Evolutionary conservation across 1,140 invertebrate species (phyloP), one percentile per base, ranked within the genome.

Genomic region (Halesus radiatus): DNA sequence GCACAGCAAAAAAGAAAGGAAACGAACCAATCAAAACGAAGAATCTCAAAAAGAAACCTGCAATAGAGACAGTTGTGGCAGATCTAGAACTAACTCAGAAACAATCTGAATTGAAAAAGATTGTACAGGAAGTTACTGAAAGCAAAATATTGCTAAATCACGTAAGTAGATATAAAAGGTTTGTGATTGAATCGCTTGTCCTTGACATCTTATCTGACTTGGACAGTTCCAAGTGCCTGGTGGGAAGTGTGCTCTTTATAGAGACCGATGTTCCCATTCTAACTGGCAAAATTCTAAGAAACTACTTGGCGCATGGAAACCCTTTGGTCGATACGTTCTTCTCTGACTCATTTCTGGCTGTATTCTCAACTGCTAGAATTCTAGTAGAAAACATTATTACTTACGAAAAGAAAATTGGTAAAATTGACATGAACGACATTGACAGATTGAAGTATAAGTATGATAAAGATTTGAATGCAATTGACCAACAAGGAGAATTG

Each of bases 301-400:
- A 66, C 29, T 66, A 66, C 62, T 66, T 66, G n/a, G 62, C 62
- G 13, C 62, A 66, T 32, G 62, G 62, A 18, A 66, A 29, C 10
- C 62, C 23, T 1, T 20, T 66, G 32, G 15, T 66, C 32, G 62
- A 66, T 23, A 16, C 50, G 1, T 53, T 72, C 13, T 72, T 54
- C 22, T 16, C 45, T 0, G 68, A 72, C 68, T 13, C 50, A 2
- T 52, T 72, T 50, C 10, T 72, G 15, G 13, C 68, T 6, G 45
- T 72, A 22, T 29, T 52, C 45, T 22, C 37, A 13, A 72, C 52
- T 53, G 68, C 68, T 10, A 22, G 15, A 22, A 23, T 6, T 16
- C 22, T 72, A 13, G 20, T 23, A 6, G 50, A 72, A 54, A 52
- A 72, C 23, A 20, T 5, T 20, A 72, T 53, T 16, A 53, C 20